Conservation (phyloP, 2,797 vertebrate genomes). For the Pseudopleuronectes americanus region DNA sequence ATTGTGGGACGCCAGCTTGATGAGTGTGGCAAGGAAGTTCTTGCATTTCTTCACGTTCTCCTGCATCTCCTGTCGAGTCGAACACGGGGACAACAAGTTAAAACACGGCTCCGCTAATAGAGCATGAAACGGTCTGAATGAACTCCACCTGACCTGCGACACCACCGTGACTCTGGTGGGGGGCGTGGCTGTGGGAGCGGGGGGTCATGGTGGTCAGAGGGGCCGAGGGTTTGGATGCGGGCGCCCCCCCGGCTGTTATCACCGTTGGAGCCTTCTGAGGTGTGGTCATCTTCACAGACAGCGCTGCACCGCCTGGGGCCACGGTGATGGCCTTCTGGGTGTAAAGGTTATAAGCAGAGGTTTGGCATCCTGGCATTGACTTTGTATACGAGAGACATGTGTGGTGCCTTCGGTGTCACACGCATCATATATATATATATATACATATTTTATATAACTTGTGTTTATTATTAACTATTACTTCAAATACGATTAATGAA, state of each 20-base stretch:
- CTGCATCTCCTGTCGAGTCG: conserved; percentile 86
- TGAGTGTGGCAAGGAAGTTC: conserved; percentile 90
- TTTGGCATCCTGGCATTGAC: no score
- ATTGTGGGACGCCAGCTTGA: conserved; percentile 91
- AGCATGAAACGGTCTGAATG: no score
- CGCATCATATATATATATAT: no score
- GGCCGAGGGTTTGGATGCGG: conserved; percentile 53
- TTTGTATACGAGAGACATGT: no score
- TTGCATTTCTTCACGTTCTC: conserved; percentile 94
- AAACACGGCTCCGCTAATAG: no score
- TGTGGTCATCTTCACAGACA: conserved; percentile 76
- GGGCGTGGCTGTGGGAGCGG: conserved; percentile 52
- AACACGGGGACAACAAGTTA: neutral
- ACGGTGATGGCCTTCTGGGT: conserved; percentile 70
- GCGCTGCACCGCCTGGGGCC: conserved; percentile 33
- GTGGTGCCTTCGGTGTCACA: no score
- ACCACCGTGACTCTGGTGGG: conserved; percentile 77
- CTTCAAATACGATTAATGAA: no score
- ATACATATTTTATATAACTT: no score
- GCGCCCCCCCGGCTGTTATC: conserved; percentile 75
- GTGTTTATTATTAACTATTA: no score
- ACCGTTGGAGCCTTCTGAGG: conserved; percentile 81
- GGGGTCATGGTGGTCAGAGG: conserved; percentile 29
- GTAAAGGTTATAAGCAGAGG: no score
- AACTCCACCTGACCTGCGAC: conserved; percentile 52